Percentiles rank a stretch among this genome's conserved stretches.
Evolutionary conservation across 1,140 invertebrate genomes (phyloP).

Genomic region (Himalopsyche phryganea): DNA sequence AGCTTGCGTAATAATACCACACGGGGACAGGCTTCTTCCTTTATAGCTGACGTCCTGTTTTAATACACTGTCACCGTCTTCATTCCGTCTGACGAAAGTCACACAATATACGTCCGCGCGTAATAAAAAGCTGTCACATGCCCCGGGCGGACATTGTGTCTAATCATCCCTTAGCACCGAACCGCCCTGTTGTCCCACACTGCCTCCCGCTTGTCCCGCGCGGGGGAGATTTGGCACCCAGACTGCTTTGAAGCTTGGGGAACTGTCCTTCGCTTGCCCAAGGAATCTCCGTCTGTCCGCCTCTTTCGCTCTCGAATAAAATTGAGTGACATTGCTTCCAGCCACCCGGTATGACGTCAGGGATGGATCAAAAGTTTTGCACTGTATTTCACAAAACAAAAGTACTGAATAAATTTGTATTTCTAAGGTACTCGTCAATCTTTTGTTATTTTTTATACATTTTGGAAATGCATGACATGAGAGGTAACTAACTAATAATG

Average conservation of each 20-base stretch:
- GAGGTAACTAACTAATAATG: too few relatives aligned
- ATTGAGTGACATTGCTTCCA: constrained; percentile 32
- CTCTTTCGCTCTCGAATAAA: constrained; percentile 33
- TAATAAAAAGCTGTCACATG: constrained; percentile 33
- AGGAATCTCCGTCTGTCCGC: neutral
- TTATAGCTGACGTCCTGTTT: constrained; percentile 30
- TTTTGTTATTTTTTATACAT: too few relatives aligned
- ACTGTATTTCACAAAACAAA: too few relatives aligned
- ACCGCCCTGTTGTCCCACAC: neutral
- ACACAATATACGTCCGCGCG: constrained; percentile 32
- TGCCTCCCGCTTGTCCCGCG: too few relatives aligned
- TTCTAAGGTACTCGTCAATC: too few relatives aligned
- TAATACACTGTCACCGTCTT: constrained; percentile 35
- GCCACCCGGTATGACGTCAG: neutral
- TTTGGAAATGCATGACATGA: too few relatives aligned
- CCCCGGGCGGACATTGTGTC: constrained; percentile 33
- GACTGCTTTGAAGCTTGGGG: constrained; percentile 6
- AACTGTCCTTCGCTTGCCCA: constrained; percentile 8
- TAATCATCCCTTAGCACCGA: constrained; percentile 30
- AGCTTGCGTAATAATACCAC: too few relatives aligned
- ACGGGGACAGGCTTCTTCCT: neutral
- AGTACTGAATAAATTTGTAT: too few relatives aligned
- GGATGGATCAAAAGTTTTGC: neutral
- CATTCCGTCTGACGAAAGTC: constrained; percentile 33
- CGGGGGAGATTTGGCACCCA: neutral